Evolutionary conservation across 2,888 invertebrate species (phyloP), one percentile per base, ranked within the genome.

Genomic region (Allygus modestus): DNA sequence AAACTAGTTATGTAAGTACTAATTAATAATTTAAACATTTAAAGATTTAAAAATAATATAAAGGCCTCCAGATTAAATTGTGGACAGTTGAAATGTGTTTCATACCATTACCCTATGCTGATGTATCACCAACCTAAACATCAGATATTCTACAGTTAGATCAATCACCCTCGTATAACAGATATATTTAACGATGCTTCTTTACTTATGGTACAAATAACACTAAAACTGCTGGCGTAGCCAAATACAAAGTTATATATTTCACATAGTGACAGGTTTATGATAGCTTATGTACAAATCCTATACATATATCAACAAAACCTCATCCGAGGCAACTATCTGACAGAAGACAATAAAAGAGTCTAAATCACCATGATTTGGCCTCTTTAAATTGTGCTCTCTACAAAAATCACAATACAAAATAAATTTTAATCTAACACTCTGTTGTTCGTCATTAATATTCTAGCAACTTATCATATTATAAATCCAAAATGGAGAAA

Each of bases 51-150:
- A 37, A 37, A 37, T 7, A 37, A 4, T 7, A 4, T 46, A 46
- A 46, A 46, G 15, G 17, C n/a, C n/a, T n/a, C n/a, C n/a, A n/a
- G n/a, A 46, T 4, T 23, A 23, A 23, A 11, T 54, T 7, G 4
- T 23, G 20, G 1, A 54, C 15, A 54, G 4, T 46, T 28, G 9
- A 15, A 73, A 46, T 43, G n/a, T 41, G 1, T 54, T 79, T 9
- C 26, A 79, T 54, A 79, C 79, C 79, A 79, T 79, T 79, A 79
- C 79, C 79, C 58, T 79, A 79, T 33, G 58, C 79, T 79, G 33
- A 58, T 28, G 12, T 51, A 77, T 28, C 9, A 54, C 31, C 28
- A n/a, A 9, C 28, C 17, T 23, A 73, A 75, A 17, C n/a, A 17
- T 43, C 28, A 51, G 33, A 73, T 73, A 73, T 41, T 73, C 26